phyloP scores from a whole-genome alignment of 2,888 invertebrate genomes.

The Drosophila maculinotata region DNA sequence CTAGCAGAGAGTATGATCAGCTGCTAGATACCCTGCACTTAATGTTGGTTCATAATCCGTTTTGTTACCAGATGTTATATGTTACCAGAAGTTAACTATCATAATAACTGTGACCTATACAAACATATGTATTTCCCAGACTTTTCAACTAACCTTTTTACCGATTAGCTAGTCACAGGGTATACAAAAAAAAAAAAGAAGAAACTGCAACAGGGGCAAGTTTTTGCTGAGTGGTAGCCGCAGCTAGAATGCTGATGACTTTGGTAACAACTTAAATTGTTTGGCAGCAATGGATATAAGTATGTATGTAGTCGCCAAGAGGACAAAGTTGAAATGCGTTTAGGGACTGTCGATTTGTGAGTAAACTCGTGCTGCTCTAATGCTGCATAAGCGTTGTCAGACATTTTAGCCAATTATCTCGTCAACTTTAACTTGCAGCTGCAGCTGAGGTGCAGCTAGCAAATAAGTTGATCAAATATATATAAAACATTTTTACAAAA shows the following conservation, averaged over 20 bases:
- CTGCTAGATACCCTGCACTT: constrained; percentile 8
- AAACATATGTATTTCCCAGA: too few relatives aligned
- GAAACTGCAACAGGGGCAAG: constrained; percentile 65
- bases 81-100: too few relatives aligned
- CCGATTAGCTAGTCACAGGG: not conserved
- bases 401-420: constrained; percentile 43
- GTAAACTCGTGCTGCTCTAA: constrained; percentile 40
- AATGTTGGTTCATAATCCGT: too few relatives aligned
- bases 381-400: constrained; percentile 28
- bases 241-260: constrained; percentile 75
- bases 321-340: constrained; percentile 70
- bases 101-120: too few relatives aligned
- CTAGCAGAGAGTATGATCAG: not conserved
- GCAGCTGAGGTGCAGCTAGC: not conserved
- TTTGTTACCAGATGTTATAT: too few relatives aligned
- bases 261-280: constrained; percentile 80
- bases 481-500: not conserved
- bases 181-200: constrained; percentile 6
- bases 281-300: constrained; percentile 64
- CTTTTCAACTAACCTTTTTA: not conserved
- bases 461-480: not conserved
- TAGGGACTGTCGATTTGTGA: constrained; percentile 57
- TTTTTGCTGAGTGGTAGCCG: constrained; percentile 50
- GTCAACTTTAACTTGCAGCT: constrained; percentile 17
- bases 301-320: constrained; percentile 8